A percentile compares a stretch with the other conserved stretches of the same genome.
Conservation (phyloP, 2,797 vertebrate species). For the Gila robusta region DNA sequence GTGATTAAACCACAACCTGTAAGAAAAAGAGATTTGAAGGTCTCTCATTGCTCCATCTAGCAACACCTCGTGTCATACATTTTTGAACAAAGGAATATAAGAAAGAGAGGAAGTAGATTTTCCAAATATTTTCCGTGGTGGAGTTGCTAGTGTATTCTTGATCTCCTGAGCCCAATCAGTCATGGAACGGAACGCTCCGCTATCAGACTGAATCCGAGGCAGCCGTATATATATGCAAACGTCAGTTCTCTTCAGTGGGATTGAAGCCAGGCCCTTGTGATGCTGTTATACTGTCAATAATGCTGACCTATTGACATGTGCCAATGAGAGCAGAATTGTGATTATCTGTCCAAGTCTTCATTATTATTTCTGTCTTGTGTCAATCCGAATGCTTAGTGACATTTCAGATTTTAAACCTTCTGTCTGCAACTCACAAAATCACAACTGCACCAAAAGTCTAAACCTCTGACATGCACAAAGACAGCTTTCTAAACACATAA, state of each 20-base stretch:
- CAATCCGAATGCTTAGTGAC: neutral
- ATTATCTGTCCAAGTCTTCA: slow-evolving; percentile 6
- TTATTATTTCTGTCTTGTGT: neutral
- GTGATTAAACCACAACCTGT: neutral
- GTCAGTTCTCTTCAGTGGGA: neutral
- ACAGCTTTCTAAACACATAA: neutral
- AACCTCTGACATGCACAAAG: neutral
- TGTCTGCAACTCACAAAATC: neutral
- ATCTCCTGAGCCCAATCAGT: slow-evolving; percentile 48
- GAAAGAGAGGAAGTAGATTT: slow-evolving; percentile 44
- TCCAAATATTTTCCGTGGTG: slow-evolving; percentile 57
- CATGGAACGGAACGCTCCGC: slow-evolving; percentile 18
- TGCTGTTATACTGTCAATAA: slow-evolving; percentile 17
- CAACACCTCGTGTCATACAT: slow-evolving; percentile 25
- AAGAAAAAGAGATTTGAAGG: slow-evolving; percentile 29
- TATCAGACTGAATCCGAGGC: slow-evolving; percentile 13
- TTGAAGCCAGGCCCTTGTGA: slow-evolving; percentile 1
- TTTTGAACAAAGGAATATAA: slow-evolving; percentile 35
- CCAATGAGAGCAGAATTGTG: slow-evolving; percentile 6
- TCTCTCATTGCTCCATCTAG: slow-evolving; percentile 21
- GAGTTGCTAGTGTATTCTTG: slow-evolving; percentile 18
- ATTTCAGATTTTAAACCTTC: neutral
- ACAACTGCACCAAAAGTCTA: neutral
- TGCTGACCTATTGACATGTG: slow-evolving; percentile 18
- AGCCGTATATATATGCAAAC: neutral